Base-by-base conservation (phyloP, 2,888 invertebrate genomes). In the Acrobasis repandana region DNA sequence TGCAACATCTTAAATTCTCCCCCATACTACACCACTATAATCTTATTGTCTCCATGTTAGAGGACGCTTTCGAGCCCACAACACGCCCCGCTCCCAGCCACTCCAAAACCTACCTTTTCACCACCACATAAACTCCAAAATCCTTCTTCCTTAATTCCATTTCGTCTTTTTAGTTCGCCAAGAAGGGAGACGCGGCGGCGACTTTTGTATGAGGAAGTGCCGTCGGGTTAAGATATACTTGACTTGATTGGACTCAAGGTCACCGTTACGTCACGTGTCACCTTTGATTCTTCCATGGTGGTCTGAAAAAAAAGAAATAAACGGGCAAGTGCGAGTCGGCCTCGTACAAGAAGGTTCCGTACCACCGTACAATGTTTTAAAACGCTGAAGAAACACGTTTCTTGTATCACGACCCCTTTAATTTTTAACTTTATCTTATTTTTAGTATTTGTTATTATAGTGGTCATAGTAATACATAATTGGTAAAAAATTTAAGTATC, bases 31-130 rank as follows among this genome's bases (percentile, higher is more conserved):
- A 68, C 64, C 76, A 80, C 80, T 82, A 84, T 87, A 85, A 88
- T 88, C 85, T 84, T 85, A 85, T 87, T 85, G 86, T 89, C 89
- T 88, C 85, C 84, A 83, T 86, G 88, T 88, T 83, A 89, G 85
- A 88, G 86, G 86, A 88, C 88, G 85, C 76, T 75, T 80, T 74
- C 86, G 82, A 84, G 85, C 84, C 85, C 86, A 78, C 83, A 67
- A 84, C 88, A 87, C 86, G 84, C 84, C 87, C 86, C 76, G 66
- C 66, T 68, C 14, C 11, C 2, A 38, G 8, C 6, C 54, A 54
- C 4, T 14, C 38, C 11, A 48, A 48, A 48, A 48, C 48, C 15
- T 4, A 5, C 47, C 34, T 33, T 34, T 14, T 10, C 50, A 49
- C 5, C 33, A 73, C 75, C 75, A 63, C 0, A 51, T 16, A 54